Conservation (phyloP, 2,113 vertebrate genomes). For the Nothocercus nigrocapillus region DNA sequence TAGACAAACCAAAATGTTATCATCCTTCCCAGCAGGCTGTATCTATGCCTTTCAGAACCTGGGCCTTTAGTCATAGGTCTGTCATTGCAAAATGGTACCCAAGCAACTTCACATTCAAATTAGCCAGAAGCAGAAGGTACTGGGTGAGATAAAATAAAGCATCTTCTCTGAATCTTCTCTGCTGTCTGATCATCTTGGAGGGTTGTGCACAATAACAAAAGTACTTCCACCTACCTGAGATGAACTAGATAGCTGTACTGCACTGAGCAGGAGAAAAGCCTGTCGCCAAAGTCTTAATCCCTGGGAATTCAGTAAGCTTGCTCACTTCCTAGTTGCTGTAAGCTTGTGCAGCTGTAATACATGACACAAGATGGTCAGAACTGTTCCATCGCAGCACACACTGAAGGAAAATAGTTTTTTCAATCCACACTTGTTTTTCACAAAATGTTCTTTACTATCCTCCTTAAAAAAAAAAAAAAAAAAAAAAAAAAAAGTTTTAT, state of each 20-base stretch:
- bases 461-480: too few relatives aligned
- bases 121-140: not conserved
- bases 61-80: not conserved
- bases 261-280: not conserved
- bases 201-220: not conserved
- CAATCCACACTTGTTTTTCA: not conserved
- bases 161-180: not conserved
- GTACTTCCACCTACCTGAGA: not conserved
- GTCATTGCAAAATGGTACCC: not conserved
- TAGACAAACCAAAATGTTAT: not conserved
- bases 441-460: not conserved
- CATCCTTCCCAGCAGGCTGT: not conserved
- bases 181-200: not conserved
- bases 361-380: not conserved
- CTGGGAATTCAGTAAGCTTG: not conserved
- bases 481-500: not conserved
- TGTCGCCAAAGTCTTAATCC: not conserved
- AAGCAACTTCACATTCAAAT: not conserved
- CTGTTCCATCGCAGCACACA: not conserved
- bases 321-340: not conserved
- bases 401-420: not conserved
- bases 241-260: not conserved
- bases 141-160: not conserved
- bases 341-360: not conserved
- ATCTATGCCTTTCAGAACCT: not conserved